A percentile compares a stretch with the other conserved stretches of the same genome.
phyloP scores from a whole-genome alignment of 2,888 invertebrate species.

The Megastigmus dorsalis region DNA sequence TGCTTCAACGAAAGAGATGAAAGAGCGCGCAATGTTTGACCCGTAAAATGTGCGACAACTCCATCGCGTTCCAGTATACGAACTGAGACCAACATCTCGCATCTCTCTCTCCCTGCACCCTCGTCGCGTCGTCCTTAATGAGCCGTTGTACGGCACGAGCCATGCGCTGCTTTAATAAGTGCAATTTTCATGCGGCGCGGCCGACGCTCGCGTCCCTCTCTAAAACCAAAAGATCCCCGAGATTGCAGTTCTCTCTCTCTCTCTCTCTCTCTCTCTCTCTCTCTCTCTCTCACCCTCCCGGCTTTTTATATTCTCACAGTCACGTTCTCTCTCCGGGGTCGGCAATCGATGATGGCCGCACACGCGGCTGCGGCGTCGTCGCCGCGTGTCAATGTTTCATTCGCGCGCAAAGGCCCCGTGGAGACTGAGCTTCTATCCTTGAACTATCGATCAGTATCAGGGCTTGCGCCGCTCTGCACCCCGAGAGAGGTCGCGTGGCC shows the following conservation, averaged over 20 bases:
- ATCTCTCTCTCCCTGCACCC: too few relatives aligned
- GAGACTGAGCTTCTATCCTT: slow-evolving; percentile 35
- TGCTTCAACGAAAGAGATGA: too few relatives aligned
- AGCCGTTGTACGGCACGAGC: slow-evolving; percentile 12
- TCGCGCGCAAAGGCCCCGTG: slow-evolving; percentile 12
- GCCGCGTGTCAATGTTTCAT: slow-evolving; percentile 45
- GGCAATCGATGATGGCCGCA: slow-evolving; percentile 44
- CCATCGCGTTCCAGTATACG: not conserved
- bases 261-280: slow-evolving; percentile 17
- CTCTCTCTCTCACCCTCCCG: too few relatives aligned
- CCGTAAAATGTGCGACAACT: not conserved
- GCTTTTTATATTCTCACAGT: slow-evolving; percentile 19
- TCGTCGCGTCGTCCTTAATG: slow-evolving; percentile 40
- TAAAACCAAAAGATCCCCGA: not conserved
- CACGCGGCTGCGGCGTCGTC: not conserved
- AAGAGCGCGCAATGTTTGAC: too few relatives aligned
- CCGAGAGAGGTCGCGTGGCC: not conserved
- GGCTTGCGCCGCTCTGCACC: too few relatives aligned
- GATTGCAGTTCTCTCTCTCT: not conserved
- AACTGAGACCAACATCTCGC: not conserved
- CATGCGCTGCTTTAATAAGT: slow-evolving; percentile 33
- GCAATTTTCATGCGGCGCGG: slow-evolving; percentile 30
- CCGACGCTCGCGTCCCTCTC: not conserved
- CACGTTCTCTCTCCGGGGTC: slow-evolving; percentile 3
- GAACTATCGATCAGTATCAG: slow-evolving; percentile 51